Conservation (phyloP, 2,888 invertebrate species). For the Argyra leucocephala region DNA sequence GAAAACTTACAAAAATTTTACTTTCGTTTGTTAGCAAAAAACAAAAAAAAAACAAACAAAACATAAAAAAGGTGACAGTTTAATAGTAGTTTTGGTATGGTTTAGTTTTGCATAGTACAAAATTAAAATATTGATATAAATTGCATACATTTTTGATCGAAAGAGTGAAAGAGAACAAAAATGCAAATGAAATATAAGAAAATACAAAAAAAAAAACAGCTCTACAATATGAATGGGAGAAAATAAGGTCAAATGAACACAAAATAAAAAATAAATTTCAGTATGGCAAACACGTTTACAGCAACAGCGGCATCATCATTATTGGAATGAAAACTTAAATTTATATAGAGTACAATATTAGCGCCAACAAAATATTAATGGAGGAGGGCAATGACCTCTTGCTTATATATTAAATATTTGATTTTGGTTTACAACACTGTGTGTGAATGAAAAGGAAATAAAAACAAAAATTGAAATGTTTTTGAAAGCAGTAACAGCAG, state of each 20-base stretch:
- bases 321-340: neutral
- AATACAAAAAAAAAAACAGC: no score
- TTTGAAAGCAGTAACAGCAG: no score
- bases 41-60: neutral
- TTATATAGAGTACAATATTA: neutral
- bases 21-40: constrained; percentile 1
- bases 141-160: no score
- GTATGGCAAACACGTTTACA: neutral
- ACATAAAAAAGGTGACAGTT: neutral
- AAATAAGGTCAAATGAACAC: neutral
- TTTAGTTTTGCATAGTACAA: no score
- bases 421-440: no score
- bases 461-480: neutral
- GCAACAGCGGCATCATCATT: neutral
- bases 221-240: neutral
- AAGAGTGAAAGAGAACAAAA: no score
- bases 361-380: neutral
- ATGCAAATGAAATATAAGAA: no score
- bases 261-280: neutral
- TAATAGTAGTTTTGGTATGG: no score
- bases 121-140: no score
- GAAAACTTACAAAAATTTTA: neutral
- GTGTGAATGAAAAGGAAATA: neutral
- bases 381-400: neutral
- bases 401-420: no score